phyloP scores from a whole-genome alignment of 2,888 invertebrate genomes.

The Spodoptera littoralis region DNA sequence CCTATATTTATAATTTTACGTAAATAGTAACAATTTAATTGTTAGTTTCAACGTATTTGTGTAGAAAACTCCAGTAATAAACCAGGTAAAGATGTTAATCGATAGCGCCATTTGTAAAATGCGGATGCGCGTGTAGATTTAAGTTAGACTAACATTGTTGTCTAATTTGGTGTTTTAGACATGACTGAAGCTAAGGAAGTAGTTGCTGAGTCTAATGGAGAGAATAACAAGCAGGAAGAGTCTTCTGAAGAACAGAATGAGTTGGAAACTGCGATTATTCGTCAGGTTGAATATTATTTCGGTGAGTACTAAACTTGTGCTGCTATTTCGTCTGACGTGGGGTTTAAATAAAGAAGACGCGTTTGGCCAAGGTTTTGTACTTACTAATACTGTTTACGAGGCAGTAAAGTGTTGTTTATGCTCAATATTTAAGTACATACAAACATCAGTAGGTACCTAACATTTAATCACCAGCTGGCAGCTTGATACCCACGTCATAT shows the following conservation, averaged over 20 bases:
- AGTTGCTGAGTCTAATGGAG: constrained; percentile 70
- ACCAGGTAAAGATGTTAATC: constrained; percentile 32
- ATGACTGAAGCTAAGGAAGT: constrained; percentile 83
- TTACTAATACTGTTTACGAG: neutral
- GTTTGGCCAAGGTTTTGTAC: constrained; percentile 22
- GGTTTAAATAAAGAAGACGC: constrained; percentile 26
- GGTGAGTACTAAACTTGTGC: constrained; percentile 68
- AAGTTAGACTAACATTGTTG: constrained; percentile 4
- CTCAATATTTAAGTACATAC: neutral
- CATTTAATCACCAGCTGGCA: neutral
- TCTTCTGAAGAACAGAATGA: constrained; percentile 68
- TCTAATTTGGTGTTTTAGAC: constrained; percentile 24
- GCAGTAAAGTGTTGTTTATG: neutral
- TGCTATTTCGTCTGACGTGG: constrained; percentile 23
- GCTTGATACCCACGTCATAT: too few species aligned
- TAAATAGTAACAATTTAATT: constrained; percentile 6
- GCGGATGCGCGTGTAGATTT: constrained; percentile 24
- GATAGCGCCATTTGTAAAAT: constrained; percentile 41
- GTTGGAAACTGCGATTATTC: constrained; percentile 90
- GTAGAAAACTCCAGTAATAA: constrained; percentile 5
- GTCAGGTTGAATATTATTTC: constrained; percentile 91
- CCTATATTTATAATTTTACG: constrained; percentile 12
- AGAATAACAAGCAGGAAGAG: constrained; percentile 64
- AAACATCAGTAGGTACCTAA: neutral
- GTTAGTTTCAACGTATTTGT: constrained; percentile 4